These are phyloP conservation scores for Distichodus sexfasciatus DNA, from an alignment of 2,797 vertebrate genomes.

Conservation along the genomic window DNA sequence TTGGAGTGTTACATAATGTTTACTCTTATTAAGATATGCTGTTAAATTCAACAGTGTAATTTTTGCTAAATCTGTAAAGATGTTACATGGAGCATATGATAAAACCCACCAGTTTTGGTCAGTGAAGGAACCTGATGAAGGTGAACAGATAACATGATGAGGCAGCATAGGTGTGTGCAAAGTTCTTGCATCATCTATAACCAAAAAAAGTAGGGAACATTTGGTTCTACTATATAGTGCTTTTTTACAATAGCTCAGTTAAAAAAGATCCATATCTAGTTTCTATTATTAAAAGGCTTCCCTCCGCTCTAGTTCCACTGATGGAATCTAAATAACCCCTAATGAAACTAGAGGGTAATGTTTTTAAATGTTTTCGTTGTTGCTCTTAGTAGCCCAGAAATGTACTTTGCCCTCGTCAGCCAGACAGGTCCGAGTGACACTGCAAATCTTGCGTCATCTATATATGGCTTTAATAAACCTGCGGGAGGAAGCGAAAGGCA, in stretches of 20 bases:
- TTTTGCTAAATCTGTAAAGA: background rate
- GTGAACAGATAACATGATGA: background rate
- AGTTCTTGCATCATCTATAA: background rate
- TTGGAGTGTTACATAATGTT: too few relatives aligned
- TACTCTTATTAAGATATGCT: too few relatives aligned
- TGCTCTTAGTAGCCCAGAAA: conserved; percentile 4
- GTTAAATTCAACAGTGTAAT: too few relatives aligned
- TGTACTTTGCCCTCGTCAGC: conserved; percentile 11
- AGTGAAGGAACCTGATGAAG: conserved; percentile 34
- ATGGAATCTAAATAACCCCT: background rate
- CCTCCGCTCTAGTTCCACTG: background rate
- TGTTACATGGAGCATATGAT: background rate
- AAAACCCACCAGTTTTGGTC: background rate
- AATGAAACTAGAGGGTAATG: background rate
- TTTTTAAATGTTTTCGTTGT: conserved; percentile 25
- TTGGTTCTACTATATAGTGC: background rate
- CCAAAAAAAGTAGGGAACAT: background rate
- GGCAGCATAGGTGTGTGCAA: conserved; percentile 22
- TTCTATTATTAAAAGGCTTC: conserved; percentile 24
- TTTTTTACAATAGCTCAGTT: background rate
- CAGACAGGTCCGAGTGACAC: conserved; percentile 24
- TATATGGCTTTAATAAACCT: conserved; percentile 21
- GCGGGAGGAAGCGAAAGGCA: conserved; percentile 17
- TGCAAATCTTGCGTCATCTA: background rate
- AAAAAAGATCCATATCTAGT: background rate